Percentiles rank a stretch among this genome's conserved stretches.
Evolutionary conservation across 2,113 vertebrate genomes (phyloP).

Genomic region (Centropus bengalensis): DNA sequence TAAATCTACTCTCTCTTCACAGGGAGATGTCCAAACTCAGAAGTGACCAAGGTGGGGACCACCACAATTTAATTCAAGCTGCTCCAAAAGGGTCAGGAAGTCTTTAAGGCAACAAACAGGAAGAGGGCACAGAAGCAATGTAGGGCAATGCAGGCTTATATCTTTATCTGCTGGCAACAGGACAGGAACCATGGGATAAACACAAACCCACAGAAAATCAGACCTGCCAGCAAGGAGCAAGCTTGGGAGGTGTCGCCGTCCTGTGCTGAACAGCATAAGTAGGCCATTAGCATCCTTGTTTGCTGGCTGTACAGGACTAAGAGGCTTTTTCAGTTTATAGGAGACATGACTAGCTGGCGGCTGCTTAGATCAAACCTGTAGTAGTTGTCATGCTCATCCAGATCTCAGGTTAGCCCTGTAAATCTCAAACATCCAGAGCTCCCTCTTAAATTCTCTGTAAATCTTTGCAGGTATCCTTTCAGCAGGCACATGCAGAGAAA

Average conservation of each 20-base stretch:
- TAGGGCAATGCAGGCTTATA: accelerated
- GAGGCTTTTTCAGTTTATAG: not conserved
- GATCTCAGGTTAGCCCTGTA: not conserved
- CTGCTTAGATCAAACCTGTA: not conserved
- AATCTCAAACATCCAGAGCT: not conserved
- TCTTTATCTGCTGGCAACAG: not conserved
- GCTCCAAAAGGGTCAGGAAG: not conserved
- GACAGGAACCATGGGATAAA: not conserved
- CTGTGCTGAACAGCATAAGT: not conserved
- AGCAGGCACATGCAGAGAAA: not conserved
- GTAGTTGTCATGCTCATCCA: not conserved
- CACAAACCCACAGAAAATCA: not conserved
- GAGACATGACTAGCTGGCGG: not conserved
- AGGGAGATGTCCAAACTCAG: not conserved
- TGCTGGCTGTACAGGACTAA: not conserved
- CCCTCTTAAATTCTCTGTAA: not conserved
- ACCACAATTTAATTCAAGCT: not conserved
- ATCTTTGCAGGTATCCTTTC: not conserved
- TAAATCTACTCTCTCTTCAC: not conserved
- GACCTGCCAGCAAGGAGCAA: not conserved
- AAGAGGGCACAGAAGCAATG: accelerated
- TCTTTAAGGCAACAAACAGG: not conserved
- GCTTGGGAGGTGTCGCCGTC: not conserved
- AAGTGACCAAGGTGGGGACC: not conserved
- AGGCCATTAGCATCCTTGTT: not conserved